These are phyloP conservation scores for Ammodytes dubius DNA, from an alignment of 2,113 vertebrate genomes.

Conservation along the genomic window DNA sequence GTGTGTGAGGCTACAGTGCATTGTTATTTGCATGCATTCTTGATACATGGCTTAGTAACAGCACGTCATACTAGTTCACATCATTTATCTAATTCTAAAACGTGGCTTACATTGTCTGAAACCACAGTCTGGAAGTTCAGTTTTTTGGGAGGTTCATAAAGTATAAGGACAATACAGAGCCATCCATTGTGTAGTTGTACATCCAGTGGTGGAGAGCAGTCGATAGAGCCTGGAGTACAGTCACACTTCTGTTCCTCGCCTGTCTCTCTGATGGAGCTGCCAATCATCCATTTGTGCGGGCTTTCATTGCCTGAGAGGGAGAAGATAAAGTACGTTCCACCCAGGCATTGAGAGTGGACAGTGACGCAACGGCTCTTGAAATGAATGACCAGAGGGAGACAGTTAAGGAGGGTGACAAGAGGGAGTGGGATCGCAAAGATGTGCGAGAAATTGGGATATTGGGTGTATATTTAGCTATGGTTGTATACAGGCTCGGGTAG, in stretches of 20 bases:
- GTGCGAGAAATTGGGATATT: constrained; percentile 10
- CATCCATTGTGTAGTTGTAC: constrained; percentile 25
- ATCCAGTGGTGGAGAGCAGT: constrained; percentile 21
- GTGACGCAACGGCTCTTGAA: constrained; percentile 42
- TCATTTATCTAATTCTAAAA: background rate
- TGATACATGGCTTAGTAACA: no score
- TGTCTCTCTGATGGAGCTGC: constrained; percentile 56
- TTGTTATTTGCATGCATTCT: no score
- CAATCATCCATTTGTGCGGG: constrained; percentile 65
- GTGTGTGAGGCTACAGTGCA: background rate
- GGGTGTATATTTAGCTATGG: constrained; percentile 37
- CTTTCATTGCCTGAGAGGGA: constrained; percentile 54
- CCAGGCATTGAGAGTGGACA: constrained; percentile 34
- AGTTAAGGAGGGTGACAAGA: constrained; percentile 24
- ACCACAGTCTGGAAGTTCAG: background rate
- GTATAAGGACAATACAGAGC: constrained; percentile 4
- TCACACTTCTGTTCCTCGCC: constrained; percentile 40
- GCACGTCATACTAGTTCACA: background rate
- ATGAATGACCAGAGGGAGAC: background rate
- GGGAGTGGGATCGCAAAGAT: constrained; percentile 19
- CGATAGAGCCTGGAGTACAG: constrained; percentile 30
- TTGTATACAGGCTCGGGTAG: constrained; percentile 38
- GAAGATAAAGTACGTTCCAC: constrained; percentile 42
- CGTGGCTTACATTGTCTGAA: background rate
- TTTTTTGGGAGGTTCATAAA: constrained; percentile 24